Evolutionary conservation across 2,113 vertebrate species (phyloP).

Genomic region (Hydrochoerus hydrochaeris): DNA sequence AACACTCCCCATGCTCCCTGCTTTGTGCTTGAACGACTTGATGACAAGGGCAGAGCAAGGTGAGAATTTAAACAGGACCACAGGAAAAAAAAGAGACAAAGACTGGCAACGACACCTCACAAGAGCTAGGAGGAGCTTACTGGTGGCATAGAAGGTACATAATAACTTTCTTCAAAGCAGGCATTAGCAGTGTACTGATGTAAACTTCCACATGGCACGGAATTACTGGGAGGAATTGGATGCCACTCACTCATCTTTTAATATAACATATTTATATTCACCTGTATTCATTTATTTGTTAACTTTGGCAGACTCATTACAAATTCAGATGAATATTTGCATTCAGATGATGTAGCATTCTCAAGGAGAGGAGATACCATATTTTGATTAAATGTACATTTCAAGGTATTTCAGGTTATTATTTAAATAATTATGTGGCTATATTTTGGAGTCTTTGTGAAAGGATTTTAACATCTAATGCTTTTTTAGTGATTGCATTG

Average conservation of each 20-base stretch:
- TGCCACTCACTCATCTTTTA: conserved; percentile 51
- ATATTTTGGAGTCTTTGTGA: not conserved
- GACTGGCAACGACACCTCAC: conserved; percentile 83
- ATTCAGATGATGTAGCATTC: not conserved
- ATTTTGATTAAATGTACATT: conserved; percentile 46
- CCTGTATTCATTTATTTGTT: conserved; percentile 62
- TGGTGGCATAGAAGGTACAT: conserved; percentile 55
- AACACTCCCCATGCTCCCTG: conserved; percentile 99
- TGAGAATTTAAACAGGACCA: conserved; percentile 99
- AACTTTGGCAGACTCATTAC: not conserved
- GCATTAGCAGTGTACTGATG: conserved; percentile 18
- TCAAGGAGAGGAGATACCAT: not conserved
- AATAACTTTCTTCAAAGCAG: conserved; percentile 57
- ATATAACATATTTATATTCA: conserved; percentile 24
- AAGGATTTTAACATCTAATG: not conserved
- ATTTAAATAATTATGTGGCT: conserved; percentile 35
- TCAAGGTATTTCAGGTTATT: conserved; percentile 11
- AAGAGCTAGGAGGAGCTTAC: conserved; percentile 85
- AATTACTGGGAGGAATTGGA: conserved; percentile 43
- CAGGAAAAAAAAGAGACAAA: conserved; percentile 89
- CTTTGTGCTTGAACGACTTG: conserved; percentile 99
- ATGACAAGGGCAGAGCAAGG: conserved; percentile 99
- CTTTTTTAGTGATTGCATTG: not conserved
- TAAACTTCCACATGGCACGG: not conserved
- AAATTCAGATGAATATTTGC: not conserved